Conservation (phyloP, 2,888 invertebrate species). For the Nomada ferruginata region DNA sequence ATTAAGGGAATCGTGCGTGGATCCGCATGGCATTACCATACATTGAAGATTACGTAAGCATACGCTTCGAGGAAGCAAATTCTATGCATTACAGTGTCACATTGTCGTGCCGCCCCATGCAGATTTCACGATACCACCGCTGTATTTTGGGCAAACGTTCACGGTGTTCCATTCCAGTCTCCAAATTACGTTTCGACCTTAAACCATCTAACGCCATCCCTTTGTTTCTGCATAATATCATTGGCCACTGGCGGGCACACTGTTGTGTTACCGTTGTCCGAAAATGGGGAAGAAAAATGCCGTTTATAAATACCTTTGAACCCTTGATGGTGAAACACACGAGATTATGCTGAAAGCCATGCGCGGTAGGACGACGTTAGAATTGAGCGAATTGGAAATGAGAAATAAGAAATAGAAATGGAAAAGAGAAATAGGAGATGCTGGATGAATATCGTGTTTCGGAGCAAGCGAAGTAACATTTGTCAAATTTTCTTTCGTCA, state of each 20-base stretch:
- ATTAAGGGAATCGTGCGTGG: conserved; percentile 30
- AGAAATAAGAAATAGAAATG: too few relatives aligned
- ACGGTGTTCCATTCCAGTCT: not conserved
- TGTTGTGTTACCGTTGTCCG: not conserved
- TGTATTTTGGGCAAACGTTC: conserved; percentile 8
- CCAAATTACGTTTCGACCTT: not conserved
- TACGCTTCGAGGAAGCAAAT: conserved; percentile 49
- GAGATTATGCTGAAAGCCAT: too few relatives aligned
- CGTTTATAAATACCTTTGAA: too few relatives aligned
- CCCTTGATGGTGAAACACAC: too few relatives aligned
- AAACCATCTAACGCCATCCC: not conserved
- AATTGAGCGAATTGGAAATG: too few relatives aligned
- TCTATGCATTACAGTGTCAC: conserved; percentile 35
- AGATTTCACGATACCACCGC: conserved; percentile 24
- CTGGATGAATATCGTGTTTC: too few relatives aligned
- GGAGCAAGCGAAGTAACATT: too few relatives aligned
- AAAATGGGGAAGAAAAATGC: too few relatives aligned
- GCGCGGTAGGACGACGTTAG: too few relatives aligned
- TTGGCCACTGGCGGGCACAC: not conserved
- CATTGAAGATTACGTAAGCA: conserved; percentile 60
- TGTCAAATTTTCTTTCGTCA: too few relatives aligned
- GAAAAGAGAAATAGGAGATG: too few relatives aligned
- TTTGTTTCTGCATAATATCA: not conserved
- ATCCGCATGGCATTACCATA: conserved; percentile 47
- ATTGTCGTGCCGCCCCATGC: conserved; percentile 16